Conservation (phyloP, 2,113 vertebrate species). For the Atractosteus spatula region DNA sequence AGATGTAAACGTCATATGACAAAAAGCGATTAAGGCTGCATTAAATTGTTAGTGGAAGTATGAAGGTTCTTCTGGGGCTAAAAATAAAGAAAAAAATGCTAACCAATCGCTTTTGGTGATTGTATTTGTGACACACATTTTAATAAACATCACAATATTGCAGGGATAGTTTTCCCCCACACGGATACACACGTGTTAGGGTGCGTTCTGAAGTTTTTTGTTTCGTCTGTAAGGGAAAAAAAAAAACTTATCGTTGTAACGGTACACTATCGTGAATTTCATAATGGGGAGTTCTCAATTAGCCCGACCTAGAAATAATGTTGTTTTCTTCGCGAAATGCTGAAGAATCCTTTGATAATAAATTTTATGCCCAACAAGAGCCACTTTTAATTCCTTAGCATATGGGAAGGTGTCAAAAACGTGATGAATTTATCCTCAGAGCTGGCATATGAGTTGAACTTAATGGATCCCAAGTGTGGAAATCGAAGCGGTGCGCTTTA, state of each 20-base stretch:
- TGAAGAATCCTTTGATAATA: slow-evolving; percentile 34
- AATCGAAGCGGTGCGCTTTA: slow-evolving; percentile 43
- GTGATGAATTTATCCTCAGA: slow-evolving; percentile 65
- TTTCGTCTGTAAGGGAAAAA: not conserved
- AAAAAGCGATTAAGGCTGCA: too few relatives aligned
- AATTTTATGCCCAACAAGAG: slow-evolving; percentile 53
- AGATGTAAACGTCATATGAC: too few relatives aligned
- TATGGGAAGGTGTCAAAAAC: slow-evolving; percentile 60
- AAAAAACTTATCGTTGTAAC: not conserved
- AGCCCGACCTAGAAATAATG: slow-evolving; percentile 25
- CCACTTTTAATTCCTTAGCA: slow-evolving; percentile 57
- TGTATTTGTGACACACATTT: too few relatives aligned
- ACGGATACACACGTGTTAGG: not conserved
- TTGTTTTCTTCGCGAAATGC: slow-evolving; percentile 28
- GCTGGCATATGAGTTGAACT: slow-evolving; percentile 47
- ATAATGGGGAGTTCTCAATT: not conserved
- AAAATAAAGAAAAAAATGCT: too few relatives aligned
- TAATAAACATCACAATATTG: too few relatives aligned
- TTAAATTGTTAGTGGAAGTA: too few relatives aligned
- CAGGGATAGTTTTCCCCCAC: not conserved
- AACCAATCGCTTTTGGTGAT: too few relatives aligned
- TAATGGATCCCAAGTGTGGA: slow-evolving; percentile 62
- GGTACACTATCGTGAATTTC: slow-evolving; percentile 7
- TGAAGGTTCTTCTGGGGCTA: too few relatives aligned
- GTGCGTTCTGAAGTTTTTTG: not conserved